Percentiles rank a stretch among this genome's conserved stretches.
phyloP scores from a whole-genome alignment of 2,888 invertebrate species.

The Lysandra coridon region DNA sequence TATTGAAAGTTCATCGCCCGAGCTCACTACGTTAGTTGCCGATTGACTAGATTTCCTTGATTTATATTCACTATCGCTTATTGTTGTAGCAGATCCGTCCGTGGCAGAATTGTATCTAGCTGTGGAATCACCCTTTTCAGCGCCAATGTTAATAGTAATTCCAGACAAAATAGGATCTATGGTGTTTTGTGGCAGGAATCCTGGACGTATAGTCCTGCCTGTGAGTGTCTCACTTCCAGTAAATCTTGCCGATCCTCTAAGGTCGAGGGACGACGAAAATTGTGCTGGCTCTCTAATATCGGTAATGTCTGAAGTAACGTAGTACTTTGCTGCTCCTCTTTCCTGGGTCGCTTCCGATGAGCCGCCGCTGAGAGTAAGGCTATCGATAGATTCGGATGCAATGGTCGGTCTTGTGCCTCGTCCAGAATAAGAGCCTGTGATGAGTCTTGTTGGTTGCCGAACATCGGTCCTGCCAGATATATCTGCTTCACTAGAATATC shows the following conservation, averaged over 20 bases:
- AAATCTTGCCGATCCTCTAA: constrained; percentile 3
- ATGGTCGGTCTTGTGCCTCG: constrained; percentile 4
- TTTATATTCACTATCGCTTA: constrained; percentile 39
- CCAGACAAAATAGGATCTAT: constrained; percentile 42
- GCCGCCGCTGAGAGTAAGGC: neutral
- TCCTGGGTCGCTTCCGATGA: neutral
- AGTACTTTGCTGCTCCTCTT: constrained; percentile 12
- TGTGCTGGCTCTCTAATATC: constrained; percentile 1
- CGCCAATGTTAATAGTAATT: constrained; percentile 41
- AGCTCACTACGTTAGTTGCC: constrained; percentile 26
- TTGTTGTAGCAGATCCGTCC: constrained; percentile 41
- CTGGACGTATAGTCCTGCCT: constrained; percentile 32
- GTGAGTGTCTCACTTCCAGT: constrained; percentile 15
- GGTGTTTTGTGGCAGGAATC: constrained; percentile 31
- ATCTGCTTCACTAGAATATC: neutral
- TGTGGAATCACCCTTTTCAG: constrained; percentile 44
- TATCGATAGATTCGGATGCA: neutral
- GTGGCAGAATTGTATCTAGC: constrained; percentile 45
- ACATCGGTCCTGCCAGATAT: neutral
- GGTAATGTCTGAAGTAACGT: neutral
- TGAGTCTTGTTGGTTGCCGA: neutral
- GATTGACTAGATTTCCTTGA: constrained; percentile 40
- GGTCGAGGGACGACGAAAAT: neutral
- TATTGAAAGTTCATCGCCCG: constrained; percentile 36
- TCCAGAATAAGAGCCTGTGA: constrained; percentile 6